Evolutionary conservation across 2,888 invertebrate species (phyloP).

Genomic region (Coleophora deauratella): DNA sequence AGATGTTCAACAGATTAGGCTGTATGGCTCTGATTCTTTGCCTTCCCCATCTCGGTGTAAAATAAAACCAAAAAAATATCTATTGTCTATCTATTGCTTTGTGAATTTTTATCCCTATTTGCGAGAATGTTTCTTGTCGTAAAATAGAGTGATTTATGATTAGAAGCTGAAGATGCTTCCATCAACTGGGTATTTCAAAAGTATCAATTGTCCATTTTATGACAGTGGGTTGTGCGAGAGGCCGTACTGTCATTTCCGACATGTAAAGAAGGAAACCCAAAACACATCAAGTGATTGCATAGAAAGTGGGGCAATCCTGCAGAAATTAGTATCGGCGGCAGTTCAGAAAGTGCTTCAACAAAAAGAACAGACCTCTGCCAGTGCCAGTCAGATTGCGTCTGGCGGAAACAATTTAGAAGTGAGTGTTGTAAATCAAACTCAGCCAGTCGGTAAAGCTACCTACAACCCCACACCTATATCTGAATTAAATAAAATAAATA

Average conservation of each 20-base stretch:
- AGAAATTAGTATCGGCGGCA: constrained; percentile 75
- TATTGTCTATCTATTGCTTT: too few species aligned
- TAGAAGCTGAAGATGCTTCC: constrained; percentile 80
- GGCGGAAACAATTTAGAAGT: constrained; percentile 17
- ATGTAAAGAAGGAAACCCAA: constrained; percentile 80
- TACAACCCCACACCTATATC: constrained; percentile 80
- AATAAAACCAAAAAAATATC: too few species aligned
- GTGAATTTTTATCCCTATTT: too few species aligned
- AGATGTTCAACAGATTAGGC: too few species aligned
- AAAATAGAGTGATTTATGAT: too few species aligned
- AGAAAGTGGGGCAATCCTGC: constrained; percentile 67
- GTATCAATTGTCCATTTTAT: constrained; percentile 89
- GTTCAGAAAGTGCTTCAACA: constrained; percentile 75
- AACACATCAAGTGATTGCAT: constrained; percentile 50
- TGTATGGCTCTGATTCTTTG: too few species aligned
- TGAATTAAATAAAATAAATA: constrained; percentile 68
- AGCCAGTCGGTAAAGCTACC: constrained; percentile 54
- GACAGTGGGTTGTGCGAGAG: constrained; percentile 86
- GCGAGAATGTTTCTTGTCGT: too few species aligned
- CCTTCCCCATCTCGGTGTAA: too few species aligned
- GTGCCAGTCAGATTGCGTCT: constrained; percentile 17
- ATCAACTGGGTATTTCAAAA: constrained; percentile 91
- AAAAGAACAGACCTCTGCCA: constrained; percentile 40
- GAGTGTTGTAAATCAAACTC: constrained; percentile 26
- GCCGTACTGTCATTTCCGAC: constrained; percentile 95